Conservation (phyloP, 2,888 invertebrate genomes). For the Polydrusus tereticollis region DNA sequence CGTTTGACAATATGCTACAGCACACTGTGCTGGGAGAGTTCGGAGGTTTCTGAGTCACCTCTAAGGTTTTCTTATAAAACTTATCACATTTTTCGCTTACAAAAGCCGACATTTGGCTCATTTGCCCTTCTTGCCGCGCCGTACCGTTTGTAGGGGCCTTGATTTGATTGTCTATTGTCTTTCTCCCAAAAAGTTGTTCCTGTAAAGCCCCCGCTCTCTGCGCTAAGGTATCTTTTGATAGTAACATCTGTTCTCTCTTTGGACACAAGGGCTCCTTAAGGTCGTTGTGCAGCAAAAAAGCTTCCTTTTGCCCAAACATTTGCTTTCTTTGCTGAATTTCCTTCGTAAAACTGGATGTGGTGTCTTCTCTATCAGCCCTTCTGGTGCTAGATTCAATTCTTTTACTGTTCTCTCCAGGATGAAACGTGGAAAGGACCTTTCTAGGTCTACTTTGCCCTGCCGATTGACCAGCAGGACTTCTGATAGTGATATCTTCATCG, state of each 20-base stretch:
- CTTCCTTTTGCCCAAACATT: conserved; percentile 6
- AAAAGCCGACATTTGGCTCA: conserved; percentile 49
- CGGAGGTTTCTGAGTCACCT: conserved; percentile 61
- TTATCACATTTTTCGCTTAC: conserved; percentile 63
- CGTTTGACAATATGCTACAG: conserved; percentile 66
- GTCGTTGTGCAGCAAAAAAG: conserved; percentile 14
- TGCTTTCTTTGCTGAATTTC: conserved; percentile 6
- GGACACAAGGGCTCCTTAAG: conserved; percentile 41
- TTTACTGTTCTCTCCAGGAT: neutral
- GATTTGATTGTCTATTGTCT: neutral
- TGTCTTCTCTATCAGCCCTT: conserved; percentile 1
- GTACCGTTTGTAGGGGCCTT: neutral
- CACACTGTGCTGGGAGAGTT: conserved; percentile 67
- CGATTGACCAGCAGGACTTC: neutral
- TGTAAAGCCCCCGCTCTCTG: conserved; percentile 8
- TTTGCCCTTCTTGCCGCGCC: conserved; percentile 9
- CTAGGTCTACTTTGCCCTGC: neutral
- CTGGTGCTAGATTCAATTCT: neutral
- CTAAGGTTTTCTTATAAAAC: conserved; percentile 57
- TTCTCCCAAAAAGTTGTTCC: conserved; percentile 21
- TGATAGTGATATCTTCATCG: conserved; percentile 12
- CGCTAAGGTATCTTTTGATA: conserved; percentile 4
- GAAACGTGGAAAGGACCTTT: conserved; percentile 1
- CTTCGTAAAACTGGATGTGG: neutral
- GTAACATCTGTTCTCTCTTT: conserved; percentile 17